Base-by-base conservation (phyloP, 2,888 invertebrate species). In the Drosophila koepferae region DNA sequence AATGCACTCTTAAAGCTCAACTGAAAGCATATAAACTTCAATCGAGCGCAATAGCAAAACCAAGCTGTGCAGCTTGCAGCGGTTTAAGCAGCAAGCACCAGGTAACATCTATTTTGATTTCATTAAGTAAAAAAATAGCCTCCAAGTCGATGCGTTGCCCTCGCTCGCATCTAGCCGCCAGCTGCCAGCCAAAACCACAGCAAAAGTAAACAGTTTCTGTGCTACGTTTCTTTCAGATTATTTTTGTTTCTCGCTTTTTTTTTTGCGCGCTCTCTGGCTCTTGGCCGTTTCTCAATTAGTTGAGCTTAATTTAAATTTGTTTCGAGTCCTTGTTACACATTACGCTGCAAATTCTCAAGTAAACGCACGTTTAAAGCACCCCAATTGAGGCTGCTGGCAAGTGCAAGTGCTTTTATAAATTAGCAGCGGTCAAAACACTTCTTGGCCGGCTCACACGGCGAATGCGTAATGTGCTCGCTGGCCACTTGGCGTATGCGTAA, bases 241-340 rank as follows among this genome's bases (percentile, higher is more conserved):
- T 41, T 41, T 55, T 28, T 14, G 8, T 55, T 18, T 28, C 12
- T n/a, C 4, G n/a, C 10, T 10, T 23, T 54, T 49, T 31, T 18
- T 14, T 41, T 2, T 23, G 10, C 7, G 31, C 31, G 4, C 31
- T 51, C 61, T 43, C 23, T 31, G 36, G 48, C 60, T 51, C 53
- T 43, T 43, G 34, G 16, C 23, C 20, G 49, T 61, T 69, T 63
- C 79, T 77, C 84, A 85, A 89, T 89, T 85, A 89, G 79, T 74
- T 85, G 63, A 66, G 88, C 90, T 88, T 90, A 90, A 88, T 86
- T 88, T 86, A 86, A 86, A 90, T 90, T 88, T 74, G 70, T 86
- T 77, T 70, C 80, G 53, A 85, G 85, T 77, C 82, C 72, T 87
- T 74, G 90, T 61, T 65, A 76, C 74, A 87, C 72, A 85, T 89